A percentile compares a stretch with the other conserved stretches of the same genome.
phyloP scores from a whole-genome alignment of 2,113 vertebrate genomes.

The Coryphaenoides rupestris region DNA sequence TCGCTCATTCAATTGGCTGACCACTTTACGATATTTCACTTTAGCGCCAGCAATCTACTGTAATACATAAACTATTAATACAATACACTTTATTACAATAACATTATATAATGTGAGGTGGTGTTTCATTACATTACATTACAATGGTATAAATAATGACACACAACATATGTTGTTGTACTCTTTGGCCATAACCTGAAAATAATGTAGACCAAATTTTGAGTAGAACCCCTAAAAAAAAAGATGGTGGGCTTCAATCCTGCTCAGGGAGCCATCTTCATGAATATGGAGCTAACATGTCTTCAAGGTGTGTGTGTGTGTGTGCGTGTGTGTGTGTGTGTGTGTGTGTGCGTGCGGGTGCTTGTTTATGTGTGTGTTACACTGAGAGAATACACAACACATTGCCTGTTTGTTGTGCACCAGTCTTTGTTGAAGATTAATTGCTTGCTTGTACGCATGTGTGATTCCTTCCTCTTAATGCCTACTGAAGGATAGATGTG shows the following conservation, averaged over 20 bases:
- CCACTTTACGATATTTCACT: too few relatives aligned
- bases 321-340: constrained; percentile 44
- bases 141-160: too few relatives aligned
- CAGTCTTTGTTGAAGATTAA: constrained; percentile 59
- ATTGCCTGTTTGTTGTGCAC: constrained; percentile 16
- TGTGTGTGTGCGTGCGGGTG: too few relatives aligned
- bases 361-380: not conserved
- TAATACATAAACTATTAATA: too few relatives aligned
- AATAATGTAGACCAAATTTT: constrained; percentile 52
- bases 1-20: too few relatives aligned
- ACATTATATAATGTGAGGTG: too few relatives aligned
- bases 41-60: too few relatives aligned
- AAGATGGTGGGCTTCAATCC: constrained; percentile 36
- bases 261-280: constrained; percentile 59
- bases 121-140: too few relatives aligned
- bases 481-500: constrained; percentile 59
- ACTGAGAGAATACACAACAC: constrained; percentile 26
- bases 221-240: constrained; percentile 46
- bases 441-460: constrained; percentile 54
- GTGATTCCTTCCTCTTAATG: constrained; percentile 44
- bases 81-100: too few relatives aligned
- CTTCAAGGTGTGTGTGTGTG: constrained; percentile 59
- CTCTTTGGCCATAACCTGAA: constrained; percentile 51
- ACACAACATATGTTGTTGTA: not conserved
- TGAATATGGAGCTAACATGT: constrained; percentile 69